Conservation (phyloP, 2,888 invertebrate genomes). For the Tachystola acroxantha region DNA sequence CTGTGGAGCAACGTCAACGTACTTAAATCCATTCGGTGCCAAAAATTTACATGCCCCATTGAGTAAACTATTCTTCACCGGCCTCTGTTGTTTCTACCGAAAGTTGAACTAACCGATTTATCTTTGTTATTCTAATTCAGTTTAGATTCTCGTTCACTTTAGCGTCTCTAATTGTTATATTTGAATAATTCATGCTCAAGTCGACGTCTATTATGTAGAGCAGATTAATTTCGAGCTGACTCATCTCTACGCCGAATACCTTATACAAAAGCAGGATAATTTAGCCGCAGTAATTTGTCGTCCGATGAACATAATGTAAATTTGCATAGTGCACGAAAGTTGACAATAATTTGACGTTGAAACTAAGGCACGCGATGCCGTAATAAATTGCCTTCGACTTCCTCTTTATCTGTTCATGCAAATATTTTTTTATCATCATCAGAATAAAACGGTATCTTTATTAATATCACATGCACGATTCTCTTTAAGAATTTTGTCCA, state of each 20-base stretch:
- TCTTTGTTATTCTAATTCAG: not conserved
- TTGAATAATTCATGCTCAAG: constrained; percentile 1
- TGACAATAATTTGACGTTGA: constrained; percentile 18
- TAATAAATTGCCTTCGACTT: constrained; percentile 25
- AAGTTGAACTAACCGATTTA: not conserved
- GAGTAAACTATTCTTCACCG: not conserved
- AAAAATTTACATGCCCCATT: constrained; percentile 19
- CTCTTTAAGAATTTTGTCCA: not conserved
- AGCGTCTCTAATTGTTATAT: not conserved
- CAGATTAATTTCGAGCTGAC: constrained; percentile 1
- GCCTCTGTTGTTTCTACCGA: not conserved
- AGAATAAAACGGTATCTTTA: not conserved
- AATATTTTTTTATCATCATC: not conserved
- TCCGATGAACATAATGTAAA: constrained; percentile 26
- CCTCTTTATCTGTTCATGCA: constrained; percentile 1
- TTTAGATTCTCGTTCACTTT: not conserved
- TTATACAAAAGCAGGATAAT: constrained; percentile 6
- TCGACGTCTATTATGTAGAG: not conserved
- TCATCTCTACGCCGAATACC: not conserved
- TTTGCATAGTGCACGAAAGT: constrained; percentile 31
- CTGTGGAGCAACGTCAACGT: constrained; percentile 44
- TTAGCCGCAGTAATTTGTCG: constrained; percentile 17
- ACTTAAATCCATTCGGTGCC: constrained; percentile 36
- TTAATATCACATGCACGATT: not conserved
- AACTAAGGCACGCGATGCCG: constrained; percentile 38